These are phyloP conservation scores for Epinephelus fuscoguttatus DNA, from an alignment of 2,113 vertebrate genomes.

Conservation along the genomic window DNA sequence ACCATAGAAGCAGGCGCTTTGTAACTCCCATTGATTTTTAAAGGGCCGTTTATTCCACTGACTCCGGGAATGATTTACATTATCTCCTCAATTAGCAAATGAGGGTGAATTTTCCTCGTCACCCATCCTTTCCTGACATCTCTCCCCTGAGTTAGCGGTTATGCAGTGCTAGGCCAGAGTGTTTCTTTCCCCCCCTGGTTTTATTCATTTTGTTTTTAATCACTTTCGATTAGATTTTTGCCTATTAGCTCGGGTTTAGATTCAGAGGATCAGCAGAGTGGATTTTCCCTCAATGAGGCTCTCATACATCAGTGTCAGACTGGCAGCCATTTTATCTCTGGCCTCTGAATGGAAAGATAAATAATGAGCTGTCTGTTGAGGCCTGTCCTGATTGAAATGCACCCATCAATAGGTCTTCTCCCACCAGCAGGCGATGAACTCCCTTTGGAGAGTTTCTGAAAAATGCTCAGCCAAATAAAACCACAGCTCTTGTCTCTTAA, in stretches of 20 bases:
- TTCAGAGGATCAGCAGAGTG: constrained; percentile 58
- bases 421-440: constrained; percentile 7
- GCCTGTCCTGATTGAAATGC: constrained; percentile 35
- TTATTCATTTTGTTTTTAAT: constrained; percentile 65
- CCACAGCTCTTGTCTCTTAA: not conserved
- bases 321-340: constrained; percentile 65
- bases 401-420: constrained; percentile 50
- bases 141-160: constrained; percentile 50
- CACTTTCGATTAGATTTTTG: constrained; percentile 67
- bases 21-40: constrained; percentile 80
- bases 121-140: constrained; percentile 49
- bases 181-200: not conserved
- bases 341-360: constrained; percentile 61
- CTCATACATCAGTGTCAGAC: constrained; percentile 78
- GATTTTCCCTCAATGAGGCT: constrained; percentile 53
- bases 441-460: constrained; percentile 18
- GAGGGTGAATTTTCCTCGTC: constrained; percentile 68
- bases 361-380: constrained; percentile 64
- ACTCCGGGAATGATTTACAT: constrained; percentile 81
- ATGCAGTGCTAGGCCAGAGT: constrained; percentile 1
- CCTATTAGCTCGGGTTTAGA: constrained; percentile 46
- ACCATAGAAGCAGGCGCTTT: constrained; percentile 57
- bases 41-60: constrained; percentile 66
- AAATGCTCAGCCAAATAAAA: not conserved
- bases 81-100: constrained; percentile 85